Evolutionary conservation across 2,797 vertebrate genomes (phyloP).

Genomic region (Prionace glauca): DNA sequence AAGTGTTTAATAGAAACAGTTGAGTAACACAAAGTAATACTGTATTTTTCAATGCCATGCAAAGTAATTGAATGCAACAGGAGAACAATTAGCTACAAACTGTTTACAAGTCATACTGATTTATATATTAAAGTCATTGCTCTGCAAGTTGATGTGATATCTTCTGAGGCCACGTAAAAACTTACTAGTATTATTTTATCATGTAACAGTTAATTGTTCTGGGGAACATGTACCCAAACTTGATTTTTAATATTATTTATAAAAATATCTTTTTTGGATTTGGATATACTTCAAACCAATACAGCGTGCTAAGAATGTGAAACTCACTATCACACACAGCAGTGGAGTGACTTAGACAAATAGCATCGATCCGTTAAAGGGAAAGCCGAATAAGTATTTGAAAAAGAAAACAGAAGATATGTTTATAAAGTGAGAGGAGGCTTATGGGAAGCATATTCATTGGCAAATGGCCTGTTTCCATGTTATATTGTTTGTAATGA

Average conservation of each 20-base stretch:
- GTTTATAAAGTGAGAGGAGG: background rate
- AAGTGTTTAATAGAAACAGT: too few relatives aligned
- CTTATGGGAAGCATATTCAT: background rate
- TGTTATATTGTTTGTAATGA: background rate
- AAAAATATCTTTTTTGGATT: background rate
- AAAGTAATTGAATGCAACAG: too few relatives aligned
- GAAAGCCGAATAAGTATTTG: background rate
- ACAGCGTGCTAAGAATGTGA: background rate
- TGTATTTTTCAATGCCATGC: too few relatives aligned
- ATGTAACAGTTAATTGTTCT: background rate
- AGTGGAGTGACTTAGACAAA: background rate
- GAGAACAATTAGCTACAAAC: background rate
- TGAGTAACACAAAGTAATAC: too few relatives aligned
- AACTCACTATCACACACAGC: background rate
- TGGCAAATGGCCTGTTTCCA: background rate
- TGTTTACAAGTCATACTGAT: background rate
- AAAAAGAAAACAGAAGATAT: background rate
- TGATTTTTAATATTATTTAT: background rate
- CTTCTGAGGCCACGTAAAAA: background rate
- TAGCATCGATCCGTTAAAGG: background rate
- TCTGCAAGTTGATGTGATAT: background rate
- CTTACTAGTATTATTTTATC: background rate
- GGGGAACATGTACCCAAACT: background rate
- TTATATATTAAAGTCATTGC: background rate
- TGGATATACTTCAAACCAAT: background rate